Percentiles rank a stretch among this genome's conserved stretches.
Evolutionary conservation across 2,113 vertebrate genomes (phyloP).

Genomic region (Nyctereutes procyonoides): DNA sequence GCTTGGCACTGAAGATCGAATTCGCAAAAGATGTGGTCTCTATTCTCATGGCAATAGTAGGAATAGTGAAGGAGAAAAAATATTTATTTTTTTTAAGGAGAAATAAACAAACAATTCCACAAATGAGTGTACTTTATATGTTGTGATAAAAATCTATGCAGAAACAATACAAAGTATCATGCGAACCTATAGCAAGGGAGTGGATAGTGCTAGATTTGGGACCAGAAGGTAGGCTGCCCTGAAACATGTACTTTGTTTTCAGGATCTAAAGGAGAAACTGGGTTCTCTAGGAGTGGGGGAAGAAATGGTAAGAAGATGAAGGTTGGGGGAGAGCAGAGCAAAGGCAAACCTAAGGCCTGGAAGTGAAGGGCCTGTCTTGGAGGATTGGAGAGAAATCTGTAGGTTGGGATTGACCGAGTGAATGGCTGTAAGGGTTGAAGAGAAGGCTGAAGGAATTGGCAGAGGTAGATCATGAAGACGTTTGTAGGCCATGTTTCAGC

Average conservation of each 20-base stretch:
- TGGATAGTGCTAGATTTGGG: too few species aligned
- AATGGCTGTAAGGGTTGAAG: neutral
- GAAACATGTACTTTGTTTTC: neutral
- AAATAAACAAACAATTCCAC: neutral
- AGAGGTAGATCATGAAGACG: neutral
- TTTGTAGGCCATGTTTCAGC: neutral
- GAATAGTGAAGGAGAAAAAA: neutral
- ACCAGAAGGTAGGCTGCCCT: neutral
- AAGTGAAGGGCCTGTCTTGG: neutral
- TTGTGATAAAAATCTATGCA: neutral
- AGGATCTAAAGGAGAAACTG: neutral
- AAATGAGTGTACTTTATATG: neutral
- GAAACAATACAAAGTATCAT: neutral
- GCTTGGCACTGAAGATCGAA: neutral
- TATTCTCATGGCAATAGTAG: neutral
- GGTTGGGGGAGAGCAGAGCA: fast-evolving
- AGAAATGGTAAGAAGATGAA: too few species aligned
- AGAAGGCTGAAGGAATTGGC: neutral
- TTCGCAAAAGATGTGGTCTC: neutral
- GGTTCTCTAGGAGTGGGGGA: neutral
- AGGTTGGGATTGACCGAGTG: neutral
- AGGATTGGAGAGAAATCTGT: fast-evolving
- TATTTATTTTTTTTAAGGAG: neutral
- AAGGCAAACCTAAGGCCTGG: neutral
- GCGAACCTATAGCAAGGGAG: neutral